phyloP scores from a whole-genome alignment of 2,888 invertebrate species.

The Scaptodrosophila latifasciaeformis region DNA sequence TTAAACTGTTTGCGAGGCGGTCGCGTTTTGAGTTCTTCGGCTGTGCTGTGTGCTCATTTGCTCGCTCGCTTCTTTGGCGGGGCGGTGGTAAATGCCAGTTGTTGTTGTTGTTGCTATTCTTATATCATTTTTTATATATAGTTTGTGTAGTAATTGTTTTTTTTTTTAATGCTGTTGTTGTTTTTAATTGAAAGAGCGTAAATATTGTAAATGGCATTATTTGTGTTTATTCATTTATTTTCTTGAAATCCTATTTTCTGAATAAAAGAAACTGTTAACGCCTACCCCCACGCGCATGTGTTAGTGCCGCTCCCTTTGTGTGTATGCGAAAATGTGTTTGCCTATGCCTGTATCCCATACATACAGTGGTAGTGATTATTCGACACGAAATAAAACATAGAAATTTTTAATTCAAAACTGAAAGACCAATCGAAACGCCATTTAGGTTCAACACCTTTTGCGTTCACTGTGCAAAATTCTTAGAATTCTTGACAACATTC shows the following conservation, averaged over 20 bases:
- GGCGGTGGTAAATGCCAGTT: conserved; percentile 42
- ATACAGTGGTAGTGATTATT: no score
- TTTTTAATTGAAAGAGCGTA: conserved; percentile 23
- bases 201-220: conserved; percentile 14
- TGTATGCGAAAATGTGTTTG: conserved; percentile 2
- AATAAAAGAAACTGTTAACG: conserved; percentile 8
- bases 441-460: no score
- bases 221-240: conserved; percentile 4
- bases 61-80: conserved; percentile 15
- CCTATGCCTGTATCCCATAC: no score
- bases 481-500: conserved; percentile 70
- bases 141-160: conserved; percentile 10
- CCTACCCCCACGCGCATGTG: neutral
- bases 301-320: neutral
- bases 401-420: no score
- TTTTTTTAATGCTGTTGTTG: no score
- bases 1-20: conserved; percentile 45
- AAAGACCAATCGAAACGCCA: no score
- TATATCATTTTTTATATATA: no score
- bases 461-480: conserved; percentile 57
- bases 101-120: conserved; percentile 33
- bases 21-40: conserved; percentile 39
- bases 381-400: no score
- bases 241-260: no score
- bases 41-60: neutral